These are phyloP conservation scores for Drosophila percnosoma DNA, from an alignment of 2,888 invertebrate genomes.

Conservation along the genomic window DNA sequence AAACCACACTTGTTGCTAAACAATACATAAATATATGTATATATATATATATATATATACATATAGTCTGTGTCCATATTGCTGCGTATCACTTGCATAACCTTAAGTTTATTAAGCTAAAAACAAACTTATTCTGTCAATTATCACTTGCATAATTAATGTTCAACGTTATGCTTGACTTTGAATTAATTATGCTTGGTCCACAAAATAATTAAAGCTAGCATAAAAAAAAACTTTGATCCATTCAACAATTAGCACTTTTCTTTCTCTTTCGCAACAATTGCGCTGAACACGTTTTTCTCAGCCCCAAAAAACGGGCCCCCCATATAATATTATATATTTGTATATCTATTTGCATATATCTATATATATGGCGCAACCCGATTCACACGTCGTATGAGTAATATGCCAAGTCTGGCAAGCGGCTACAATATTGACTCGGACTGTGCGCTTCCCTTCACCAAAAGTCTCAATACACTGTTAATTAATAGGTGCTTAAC, in stretches of 20 bases:
- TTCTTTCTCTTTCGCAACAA: constrained; percentile 31
- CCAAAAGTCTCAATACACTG: constrained; percentile 8
- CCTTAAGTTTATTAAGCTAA: not conserved
- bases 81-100: not conserved
- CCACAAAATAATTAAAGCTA: not conserved
- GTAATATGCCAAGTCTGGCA: constrained; percentile 35
- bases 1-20: constrained; percentile 35
- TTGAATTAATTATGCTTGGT: constrained; percentile 12
- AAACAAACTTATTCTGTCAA: constrained; percentile 47
- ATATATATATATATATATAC: too few species aligned
- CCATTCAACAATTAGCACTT: constrained; percentile 57
- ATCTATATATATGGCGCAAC: constrained; percentile 18
- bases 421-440: not conserved
- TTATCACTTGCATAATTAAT: constrained; percentile 41
- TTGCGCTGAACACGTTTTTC: constrained; percentile 59
- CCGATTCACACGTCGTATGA: constrained; percentile 49
- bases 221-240: constrained; percentile 20
- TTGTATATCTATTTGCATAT: not conserved
- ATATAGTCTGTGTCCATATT: too few species aligned
- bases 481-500: constrained; percentile 26
- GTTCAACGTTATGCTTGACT: constrained; percentile 11
- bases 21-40: not conserved
- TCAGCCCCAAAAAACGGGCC: constrained; percentile 62
- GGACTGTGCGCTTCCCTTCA: constrained; percentile 1
- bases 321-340: constrained; percentile 8